phyloP scores from a whole-genome alignment of 2,113 vertebrate genomes.

The Podarcis raffonei region DNA sequence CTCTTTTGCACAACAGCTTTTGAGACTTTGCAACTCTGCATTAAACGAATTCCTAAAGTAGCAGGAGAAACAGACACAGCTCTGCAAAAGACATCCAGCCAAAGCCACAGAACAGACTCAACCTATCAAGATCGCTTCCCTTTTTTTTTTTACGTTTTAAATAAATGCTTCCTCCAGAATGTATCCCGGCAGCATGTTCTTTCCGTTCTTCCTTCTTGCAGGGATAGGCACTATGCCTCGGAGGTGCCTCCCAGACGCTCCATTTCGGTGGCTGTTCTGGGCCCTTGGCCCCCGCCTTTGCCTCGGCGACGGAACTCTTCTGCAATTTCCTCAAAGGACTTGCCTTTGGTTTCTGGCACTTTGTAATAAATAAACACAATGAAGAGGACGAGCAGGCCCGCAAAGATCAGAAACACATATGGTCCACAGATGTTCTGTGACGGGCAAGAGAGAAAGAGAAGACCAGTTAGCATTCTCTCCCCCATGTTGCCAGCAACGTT shows the following conservation, averaged over 20 bases:
- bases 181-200: neutral
- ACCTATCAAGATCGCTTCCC: slow-evolving; percentile 37
- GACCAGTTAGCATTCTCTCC: neutral
- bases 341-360: slow-evolving; percentile 95
- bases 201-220: neutral
- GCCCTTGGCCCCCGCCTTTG: neutral
- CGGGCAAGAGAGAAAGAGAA: slow-evolving; percentile 7
- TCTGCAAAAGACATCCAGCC: neutral
- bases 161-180: slow-evolving; percentile 3
- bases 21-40: neutral
- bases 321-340: slow-evolving; percentile 91
- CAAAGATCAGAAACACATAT: slow-evolving; percentile 89
- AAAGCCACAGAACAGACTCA: neutral
- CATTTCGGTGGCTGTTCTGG: slow-evolving; percentile 78
- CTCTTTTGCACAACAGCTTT: slow-evolving; percentile 19
- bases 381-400: slow-evolving; percentile 82
- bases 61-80: neutral
- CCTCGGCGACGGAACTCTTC: slow-evolving; percentile 83
- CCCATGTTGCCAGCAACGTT: neutral
- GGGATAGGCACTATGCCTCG: slow-evolving; percentile 61
- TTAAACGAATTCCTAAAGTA: neutral
- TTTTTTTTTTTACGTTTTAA: slow-evolving; percentile 27
- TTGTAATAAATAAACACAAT: slow-evolving; percentile 85
- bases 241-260: slow-evolving; percentile 78
- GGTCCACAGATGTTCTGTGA: slow-evolving; percentile 79